Conservation (phyloP, 2,888 invertebrate species). For the Eupelmus urozonus region DNA sequence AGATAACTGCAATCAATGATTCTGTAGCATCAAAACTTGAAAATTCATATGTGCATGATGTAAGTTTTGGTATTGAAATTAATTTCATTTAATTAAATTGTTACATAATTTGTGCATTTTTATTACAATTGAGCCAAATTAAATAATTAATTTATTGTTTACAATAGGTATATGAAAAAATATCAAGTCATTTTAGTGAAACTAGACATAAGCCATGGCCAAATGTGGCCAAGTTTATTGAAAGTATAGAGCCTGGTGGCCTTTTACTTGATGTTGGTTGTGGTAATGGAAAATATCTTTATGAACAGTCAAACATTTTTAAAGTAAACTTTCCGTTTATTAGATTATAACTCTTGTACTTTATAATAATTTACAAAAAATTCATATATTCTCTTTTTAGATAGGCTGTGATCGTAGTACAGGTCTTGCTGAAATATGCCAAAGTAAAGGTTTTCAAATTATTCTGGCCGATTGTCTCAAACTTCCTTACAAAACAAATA, state of each 20-base stretch:
- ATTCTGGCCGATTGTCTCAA: conserved; percentile 87
- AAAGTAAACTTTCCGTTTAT: conserved; percentile 58
- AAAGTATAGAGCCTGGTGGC: conserved; percentile 82
- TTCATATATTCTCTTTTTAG: conserved; percentile 76
- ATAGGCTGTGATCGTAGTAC: conserved; percentile 90
- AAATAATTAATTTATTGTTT: conserved; percentile 4
- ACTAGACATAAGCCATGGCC: conserved; percentile 98
- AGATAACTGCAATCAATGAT: conserved; percentile 71
- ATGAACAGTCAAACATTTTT: conserved; percentile 55
- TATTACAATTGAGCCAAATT: background rate
- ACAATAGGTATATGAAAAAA: conserved; percentile 91
- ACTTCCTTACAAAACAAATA: conserved; percentile 83
- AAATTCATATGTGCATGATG: conserved; percentile 87
- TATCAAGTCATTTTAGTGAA: conserved; percentile 95
- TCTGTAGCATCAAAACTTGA: conserved; percentile 83
- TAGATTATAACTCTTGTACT: conserved; percentile 27
- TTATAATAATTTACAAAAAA: conserved; percentile 54
- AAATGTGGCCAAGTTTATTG: conserved; percentile 88
- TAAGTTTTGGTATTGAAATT: conserved; percentile 65
- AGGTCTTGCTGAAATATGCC: conserved; percentile 84
- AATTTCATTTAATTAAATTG: conserved; percentile 8
- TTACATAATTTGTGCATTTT: no score
- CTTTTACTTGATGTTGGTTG: conserved; percentile 95
- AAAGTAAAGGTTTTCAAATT: conserved; percentile 82
- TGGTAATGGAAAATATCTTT: conserved; percentile 98